Conservation (phyloP, 2,797 vertebrate species). For the Dipus sagitta region DNA sequence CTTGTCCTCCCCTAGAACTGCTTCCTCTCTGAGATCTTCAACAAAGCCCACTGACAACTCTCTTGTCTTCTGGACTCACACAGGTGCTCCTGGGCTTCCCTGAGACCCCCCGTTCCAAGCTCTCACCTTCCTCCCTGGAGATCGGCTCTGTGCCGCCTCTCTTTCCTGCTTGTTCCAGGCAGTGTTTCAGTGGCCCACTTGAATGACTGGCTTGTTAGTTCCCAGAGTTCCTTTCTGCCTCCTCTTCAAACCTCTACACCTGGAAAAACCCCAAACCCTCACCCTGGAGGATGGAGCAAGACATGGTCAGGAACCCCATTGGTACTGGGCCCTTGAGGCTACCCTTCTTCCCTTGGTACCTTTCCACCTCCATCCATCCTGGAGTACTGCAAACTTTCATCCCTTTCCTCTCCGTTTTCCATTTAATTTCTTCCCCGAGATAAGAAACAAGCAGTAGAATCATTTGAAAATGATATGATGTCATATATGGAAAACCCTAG, state of each 20-base stretch:
- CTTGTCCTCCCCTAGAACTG: background rate
- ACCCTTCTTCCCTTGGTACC: background rate
- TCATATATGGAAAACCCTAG: background rate
- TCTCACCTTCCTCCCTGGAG: background rate
- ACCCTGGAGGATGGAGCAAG: background rate
- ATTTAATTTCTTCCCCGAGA: background rate
- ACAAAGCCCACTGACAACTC: background rate
- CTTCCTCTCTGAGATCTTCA: background rate
- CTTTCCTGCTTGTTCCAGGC: background rate
- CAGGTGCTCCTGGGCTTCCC: background rate
- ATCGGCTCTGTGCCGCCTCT: background rate
- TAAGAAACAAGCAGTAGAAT: background rate
- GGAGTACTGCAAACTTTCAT: background rate
- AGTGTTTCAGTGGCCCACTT: background rate
- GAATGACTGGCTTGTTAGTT: background rate
- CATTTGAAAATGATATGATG: background rate
- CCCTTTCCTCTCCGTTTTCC: background rate
- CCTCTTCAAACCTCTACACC: background rate
- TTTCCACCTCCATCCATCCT: background rate
- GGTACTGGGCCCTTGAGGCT: background rate
- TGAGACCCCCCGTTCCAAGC: background rate
- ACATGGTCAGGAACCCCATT: too few relatives aligned
- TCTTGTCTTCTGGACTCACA: background rate
- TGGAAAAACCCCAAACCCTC: background rate
- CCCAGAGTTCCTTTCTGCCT: background rate